Conservation (phyloP, 2,113 vertebrate genomes). For the Elephas maximus region DNA sequence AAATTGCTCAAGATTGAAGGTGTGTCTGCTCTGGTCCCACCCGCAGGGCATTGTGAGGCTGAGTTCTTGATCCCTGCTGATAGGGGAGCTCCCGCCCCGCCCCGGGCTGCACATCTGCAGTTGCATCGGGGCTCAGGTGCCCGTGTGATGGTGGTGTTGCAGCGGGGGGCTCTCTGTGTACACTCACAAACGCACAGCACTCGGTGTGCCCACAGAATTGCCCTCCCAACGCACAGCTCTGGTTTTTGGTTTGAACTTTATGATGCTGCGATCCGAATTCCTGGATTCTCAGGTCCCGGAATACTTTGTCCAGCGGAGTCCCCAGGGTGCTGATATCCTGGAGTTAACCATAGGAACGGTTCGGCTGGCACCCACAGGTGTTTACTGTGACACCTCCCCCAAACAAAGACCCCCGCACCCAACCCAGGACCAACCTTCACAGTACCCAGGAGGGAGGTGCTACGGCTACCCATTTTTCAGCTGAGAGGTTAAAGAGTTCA, state of each 20-base stretch:
- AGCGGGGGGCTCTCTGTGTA: neutral
- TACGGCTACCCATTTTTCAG: neutral
- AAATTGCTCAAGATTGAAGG: neutral
- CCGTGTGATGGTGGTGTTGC: no score
- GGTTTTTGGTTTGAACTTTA: neutral
- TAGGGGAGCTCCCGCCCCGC: neutral
- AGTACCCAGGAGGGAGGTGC: neutral
- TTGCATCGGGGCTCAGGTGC: neutral
- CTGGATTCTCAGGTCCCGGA: neutral
- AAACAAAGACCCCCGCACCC: neutral
- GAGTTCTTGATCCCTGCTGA: neutral
- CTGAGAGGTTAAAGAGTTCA: neutral
- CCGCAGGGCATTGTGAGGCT: neutral
- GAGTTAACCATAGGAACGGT: neutral
- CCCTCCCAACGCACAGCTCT: neutral
- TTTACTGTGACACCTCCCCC: neutral
- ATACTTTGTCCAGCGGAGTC: neutral
- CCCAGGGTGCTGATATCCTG: neutral
- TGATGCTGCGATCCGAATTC: neutral
- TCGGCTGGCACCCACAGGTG: neutral
- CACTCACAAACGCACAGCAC: neutral
- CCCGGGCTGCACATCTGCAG: neutral
- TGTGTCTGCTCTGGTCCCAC: neutral
- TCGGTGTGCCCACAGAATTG: fast-evolving
- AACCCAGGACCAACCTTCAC: neutral